These are phyloP conservation scores for Ganaspis sp. DNA, from an alignment of 1,140 invertebrate species.

Conservation along the genomic window DNA sequence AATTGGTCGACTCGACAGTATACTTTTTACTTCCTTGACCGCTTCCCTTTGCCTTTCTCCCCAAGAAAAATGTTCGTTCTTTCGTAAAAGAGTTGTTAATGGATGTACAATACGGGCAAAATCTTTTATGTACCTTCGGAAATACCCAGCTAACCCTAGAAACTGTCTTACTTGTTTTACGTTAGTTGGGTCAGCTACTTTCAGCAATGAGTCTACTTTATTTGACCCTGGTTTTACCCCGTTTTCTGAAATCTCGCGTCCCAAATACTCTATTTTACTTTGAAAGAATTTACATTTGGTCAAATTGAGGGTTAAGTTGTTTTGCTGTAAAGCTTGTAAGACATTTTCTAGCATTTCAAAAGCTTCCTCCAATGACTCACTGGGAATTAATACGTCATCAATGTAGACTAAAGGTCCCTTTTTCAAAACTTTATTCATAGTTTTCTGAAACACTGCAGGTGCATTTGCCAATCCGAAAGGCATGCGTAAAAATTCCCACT, in stretches of 20 bases:
- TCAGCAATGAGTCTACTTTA: conserved; percentile 39
- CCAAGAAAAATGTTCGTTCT: background rate
- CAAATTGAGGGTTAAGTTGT: conserved; percentile 42
- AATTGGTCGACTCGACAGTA: background rate
- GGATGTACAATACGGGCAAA: conserved; percentile 56
- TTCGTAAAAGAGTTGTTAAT: conserved; percentile 41
- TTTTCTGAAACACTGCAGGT: background rate
- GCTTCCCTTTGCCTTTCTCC: background rate
- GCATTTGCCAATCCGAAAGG: background rate
- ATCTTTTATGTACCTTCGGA: conserved; percentile 28
- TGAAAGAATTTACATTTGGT: conserved; percentile 34
- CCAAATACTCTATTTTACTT: conserved; percentile 55
- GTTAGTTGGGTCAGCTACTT: background rate
- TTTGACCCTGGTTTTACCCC: background rate
- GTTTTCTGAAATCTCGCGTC: conserved; percentile 50
- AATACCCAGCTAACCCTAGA: background rate
- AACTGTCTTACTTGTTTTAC: conserved; percentile 30
- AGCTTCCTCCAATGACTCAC: conserved; percentile 47
- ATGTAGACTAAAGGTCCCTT: background rate
- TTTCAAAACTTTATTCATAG: background rate
- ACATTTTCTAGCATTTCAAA: conserved; percentile 47
- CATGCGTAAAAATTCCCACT: conserved; percentile 9
- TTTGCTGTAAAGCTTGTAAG: conserved; percentile 37
- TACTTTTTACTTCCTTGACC: background rate
- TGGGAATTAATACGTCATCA: conserved; percentile 1